Evolutionary conservation across 2,888 invertebrate genomes (phyloP), one percentile per base, ranked within the genome.

Genomic region (Ischnura elegans): DNA sequence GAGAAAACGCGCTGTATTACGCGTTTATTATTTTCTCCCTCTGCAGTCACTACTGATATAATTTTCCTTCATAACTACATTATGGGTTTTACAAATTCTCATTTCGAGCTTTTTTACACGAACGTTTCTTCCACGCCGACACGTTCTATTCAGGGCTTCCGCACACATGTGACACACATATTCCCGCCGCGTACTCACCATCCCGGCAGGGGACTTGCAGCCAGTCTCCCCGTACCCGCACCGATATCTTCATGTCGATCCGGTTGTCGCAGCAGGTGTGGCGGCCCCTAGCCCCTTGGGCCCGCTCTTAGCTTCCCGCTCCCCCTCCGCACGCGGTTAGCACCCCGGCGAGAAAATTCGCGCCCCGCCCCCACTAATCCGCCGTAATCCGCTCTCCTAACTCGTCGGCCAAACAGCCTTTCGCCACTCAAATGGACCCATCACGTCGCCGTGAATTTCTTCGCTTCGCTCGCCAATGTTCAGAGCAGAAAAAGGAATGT

Each of bases 141-240:
- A n/a, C n/a, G n/a, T n/a, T n/a, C n/a, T n/a, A n/a, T n/a, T n/a
- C n/a, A n/a, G n/a, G n/a, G n/a, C n/a, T n/a, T n/a, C n/a, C n/a
- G n/a, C n/a, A n/a, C n/a, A n/a, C n/a, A n/a, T n/a, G n/a, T n/a
- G n/a, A n/a, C n/a, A n/a, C n/a, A n/a, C n/a, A n/a, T n/a, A n/a
- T n/a, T n/a, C n/a, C n/a, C n/a, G n/a, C n/a, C n/a, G n/a, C 51
- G 93, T 94, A 94, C 95, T 95, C 94, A 96, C 96, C 96, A 94
- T 96, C 96, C 93, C 96, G 95, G 95, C 97, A 97, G 0, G 97
- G 97, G 8, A 97, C 96, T 93, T 97, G 97, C 87, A 97, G 96
- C 97, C 97, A 97, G 94, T 97, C 97, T 0, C 96, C 97, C 86
- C 96, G 95, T 76, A 97, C 96, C 90, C 96, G 95, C 25, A 96